Base-by-base conservation (phyloP, 2,888 invertebrate genomes). In the Parnassius apollo region DNA sequence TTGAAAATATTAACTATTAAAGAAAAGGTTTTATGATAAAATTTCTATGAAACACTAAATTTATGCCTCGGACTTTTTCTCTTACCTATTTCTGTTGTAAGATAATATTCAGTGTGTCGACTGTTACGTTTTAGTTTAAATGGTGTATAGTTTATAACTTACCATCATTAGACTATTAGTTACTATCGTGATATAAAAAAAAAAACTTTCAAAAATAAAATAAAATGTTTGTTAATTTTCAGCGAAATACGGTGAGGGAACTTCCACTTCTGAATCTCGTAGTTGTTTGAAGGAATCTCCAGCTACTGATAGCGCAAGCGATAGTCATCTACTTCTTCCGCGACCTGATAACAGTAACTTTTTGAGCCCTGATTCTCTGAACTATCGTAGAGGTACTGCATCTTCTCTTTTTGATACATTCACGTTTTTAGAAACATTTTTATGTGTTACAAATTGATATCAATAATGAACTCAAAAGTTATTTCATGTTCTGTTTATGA, bases 251-350 rank as follows among this genome's bases (percentile, higher is more conserved):
- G 84, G 83, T 3, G 89, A 88, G 61, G 83, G 82, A 2, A 71
- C 82, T 1, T 83, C 86, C 1, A 77, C 77, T 42, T 82, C 93
- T 2, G 95, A 95, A 71, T 95, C 94, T 44, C 92, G 93, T 63
- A 93, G 93, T 59, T 94, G 93, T 71, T 86, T 94, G 57, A 94
- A 93, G 76, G 95, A 95, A 62, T 93, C 93, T 0, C 93, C 93
- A 1, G 93, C 92, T 12, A 88, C 93, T 4, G 94, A 94, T 69
- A 93, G 93, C 71, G 93, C 93, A n/a, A 91, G 93, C 44, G 96
- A 96, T 63, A 97, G 96, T 82, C 96, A 96, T 80, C 90, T 97
- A 71, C 95, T 96, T 71, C 94, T 97, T 62, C 97, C 97, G 9
- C 94, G 95, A 75, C 93, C 94, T 54, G 94, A 94, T 50, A 95